Evolutionary conservation across 2,113 vertebrate species (phyloP).

Genomic region (Pluvialis apricaria): DNA sequence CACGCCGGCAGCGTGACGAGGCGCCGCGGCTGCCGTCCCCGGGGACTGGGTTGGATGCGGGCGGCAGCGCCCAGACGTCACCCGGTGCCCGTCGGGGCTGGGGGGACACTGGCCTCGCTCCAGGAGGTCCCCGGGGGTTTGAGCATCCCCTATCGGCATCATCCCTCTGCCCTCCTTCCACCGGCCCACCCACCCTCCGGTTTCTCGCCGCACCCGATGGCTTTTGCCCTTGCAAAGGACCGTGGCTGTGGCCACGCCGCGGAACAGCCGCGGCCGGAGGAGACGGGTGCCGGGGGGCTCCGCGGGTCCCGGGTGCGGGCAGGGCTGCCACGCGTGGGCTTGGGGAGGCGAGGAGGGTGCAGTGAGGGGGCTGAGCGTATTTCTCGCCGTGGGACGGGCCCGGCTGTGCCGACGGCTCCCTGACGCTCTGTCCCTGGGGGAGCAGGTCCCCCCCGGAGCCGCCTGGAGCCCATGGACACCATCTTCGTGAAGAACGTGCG

Average conservation of each 20-base stretch:
- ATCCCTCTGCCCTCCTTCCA: not conserved
- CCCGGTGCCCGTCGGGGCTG: not conserved
- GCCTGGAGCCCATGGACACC: constrained; percentile 97
- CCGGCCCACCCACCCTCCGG: fast-evolving
- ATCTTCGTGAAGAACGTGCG: constrained; percentile 98
- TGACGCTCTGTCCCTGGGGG: not conserved
- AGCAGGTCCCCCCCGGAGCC: constrained; percentile 68
- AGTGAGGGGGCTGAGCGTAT: fast-evolving
- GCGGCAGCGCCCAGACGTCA: not conserved
- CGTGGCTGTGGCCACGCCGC: fast-evolving
- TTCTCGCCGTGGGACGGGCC: fast-evolving
- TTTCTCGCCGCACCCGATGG: not conserved
- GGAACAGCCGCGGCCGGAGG: not conserved
- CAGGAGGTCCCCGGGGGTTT: not conserved
- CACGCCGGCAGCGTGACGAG: not conserved
- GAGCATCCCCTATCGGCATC: not conserved
- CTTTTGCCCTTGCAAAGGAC: not conserved
- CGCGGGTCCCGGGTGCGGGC: not conserved
- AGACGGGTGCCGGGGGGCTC: not conserved
- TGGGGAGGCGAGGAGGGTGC: not conserved
- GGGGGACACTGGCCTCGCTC: not conserved
- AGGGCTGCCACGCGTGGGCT: not conserved
- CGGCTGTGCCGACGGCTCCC: not conserved
- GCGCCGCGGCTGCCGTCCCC: not conserved
- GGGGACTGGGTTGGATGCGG: not conserved